phyloP scores from a whole-genome alignment of 2,888 invertebrate genomes.

The Noctua comes region DNA sequence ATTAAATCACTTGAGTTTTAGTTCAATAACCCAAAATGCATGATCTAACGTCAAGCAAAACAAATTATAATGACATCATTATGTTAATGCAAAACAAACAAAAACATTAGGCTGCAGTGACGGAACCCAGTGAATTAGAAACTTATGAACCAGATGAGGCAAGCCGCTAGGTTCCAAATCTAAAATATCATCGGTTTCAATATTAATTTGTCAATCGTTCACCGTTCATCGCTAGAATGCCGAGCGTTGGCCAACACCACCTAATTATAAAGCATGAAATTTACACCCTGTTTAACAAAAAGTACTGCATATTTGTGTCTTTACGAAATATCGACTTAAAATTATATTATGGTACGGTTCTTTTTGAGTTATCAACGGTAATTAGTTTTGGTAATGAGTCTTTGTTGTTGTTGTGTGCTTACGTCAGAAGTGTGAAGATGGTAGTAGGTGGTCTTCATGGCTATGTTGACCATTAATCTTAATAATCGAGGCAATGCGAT shows the following conservation, averaged over 20 bases:
- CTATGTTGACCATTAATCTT: constrained; percentile 8
- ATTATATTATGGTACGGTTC: constrained; percentile 28
- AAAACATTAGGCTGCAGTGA: constrained; percentile 4
- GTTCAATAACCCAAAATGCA: constrained; percentile 30
- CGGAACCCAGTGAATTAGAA: constrained; percentile 4
- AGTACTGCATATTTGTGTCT: constrained; percentile 43
- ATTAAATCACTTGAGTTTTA: not conserved
- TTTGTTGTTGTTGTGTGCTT: constrained; percentile 16
- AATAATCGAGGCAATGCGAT: not conserved
- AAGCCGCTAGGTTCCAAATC: constrained; percentile 17
- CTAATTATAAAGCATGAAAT: constrained; percentile 62
- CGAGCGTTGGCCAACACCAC: constrained; percentile 35
- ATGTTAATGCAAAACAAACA: not conserved
- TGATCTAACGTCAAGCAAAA: not conserved
- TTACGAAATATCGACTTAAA: constrained; percentile 55
- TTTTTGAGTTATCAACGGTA: constrained; percentile 38
- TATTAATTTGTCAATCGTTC: constrained; percentile 52
- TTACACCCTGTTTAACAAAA: constrained; percentile 69
- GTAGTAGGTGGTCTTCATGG: constrained; percentile 1
- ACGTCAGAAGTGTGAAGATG: constrained; percentile 3
- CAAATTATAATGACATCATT: constrained; percentile 2
- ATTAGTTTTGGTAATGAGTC: constrained; percentile 42
- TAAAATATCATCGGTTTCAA: constrained; percentile 28
- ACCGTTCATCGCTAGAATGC: constrained; percentile 41
- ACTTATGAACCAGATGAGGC: constrained; percentile 16